Percentiles rank a stretch among this genome's conserved stretches.
These are phyloP conservation scores for Nibea coibor DNA, from an alignment of 2,113 vertebrate species.

Conservation along the genomic window DNA sequence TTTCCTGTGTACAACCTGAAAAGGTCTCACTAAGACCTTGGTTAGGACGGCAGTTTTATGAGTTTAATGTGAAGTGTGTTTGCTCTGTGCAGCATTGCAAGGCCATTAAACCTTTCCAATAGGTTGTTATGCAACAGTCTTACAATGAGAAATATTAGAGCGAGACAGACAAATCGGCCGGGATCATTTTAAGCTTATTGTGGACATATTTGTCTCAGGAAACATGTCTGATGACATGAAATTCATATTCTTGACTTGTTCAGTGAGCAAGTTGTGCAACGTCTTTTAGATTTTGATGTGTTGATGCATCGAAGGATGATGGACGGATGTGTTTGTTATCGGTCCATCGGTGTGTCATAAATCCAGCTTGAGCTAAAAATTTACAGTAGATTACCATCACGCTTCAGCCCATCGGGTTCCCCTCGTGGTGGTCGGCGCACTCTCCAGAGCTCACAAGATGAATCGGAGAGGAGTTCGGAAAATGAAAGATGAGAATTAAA, in stretches of 20 bases:
- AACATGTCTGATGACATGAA: not conserved
- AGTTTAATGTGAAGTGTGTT: slow-evolving; percentile 34
- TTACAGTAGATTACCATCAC: not conserved
- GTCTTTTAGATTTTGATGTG: too few species aligned
- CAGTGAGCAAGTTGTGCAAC: too few species aligned
- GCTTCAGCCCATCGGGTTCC: not conserved
- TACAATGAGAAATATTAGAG: slow-evolving; percentile 30
- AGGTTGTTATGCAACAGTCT: slow-evolving; percentile 8
- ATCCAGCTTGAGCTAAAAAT: not conserved
- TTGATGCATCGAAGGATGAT: too few species aligned
- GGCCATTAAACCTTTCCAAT: slow-evolving; percentile 16
- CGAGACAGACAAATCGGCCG: not conserved
- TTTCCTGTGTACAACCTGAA: slow-evolving; percentile 21
- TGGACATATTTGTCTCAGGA: too few species aligned
- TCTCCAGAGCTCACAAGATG: not conserved
- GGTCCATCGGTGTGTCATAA: not conserved
- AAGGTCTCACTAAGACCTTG: slow-evolving; percentile 5
- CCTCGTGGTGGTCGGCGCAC: not conserved
- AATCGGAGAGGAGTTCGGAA: not conserved
- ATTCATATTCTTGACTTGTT: too few species aligned
- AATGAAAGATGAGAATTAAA: not conserved
- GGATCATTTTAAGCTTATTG: not conserved
- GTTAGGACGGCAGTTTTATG: slow-evolving; percentile 19
- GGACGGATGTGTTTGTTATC: too few species aligned
- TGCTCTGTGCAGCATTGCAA: slow-evolving; percentile 38